phyloP scores from a whole-genome alignment of 2,797 vertebrate genomes.

The Hirundo rustica region DNA sequence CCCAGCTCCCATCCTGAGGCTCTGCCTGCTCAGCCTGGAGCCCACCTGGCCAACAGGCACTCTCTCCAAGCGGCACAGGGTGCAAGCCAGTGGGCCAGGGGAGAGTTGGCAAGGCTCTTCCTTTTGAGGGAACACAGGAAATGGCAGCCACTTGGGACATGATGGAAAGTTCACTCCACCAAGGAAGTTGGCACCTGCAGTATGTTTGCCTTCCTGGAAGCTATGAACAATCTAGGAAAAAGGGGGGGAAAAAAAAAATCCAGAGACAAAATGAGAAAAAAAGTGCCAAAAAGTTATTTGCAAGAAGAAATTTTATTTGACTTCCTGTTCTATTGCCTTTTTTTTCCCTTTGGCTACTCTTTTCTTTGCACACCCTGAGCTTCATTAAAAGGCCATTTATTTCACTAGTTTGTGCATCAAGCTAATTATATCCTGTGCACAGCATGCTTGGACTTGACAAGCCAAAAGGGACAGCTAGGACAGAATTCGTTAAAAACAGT shows the following conservation, averaged over 20 bases:
- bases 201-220: not conserved
- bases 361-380: not conserved
- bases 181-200: not conserved
- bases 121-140: not conserved
- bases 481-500: slow-evolving; percentile 4
- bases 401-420: slow-evolving; percentile 25
- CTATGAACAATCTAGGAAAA: not conserved
- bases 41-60: accelerated
- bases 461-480: slow-evolving; percentile 35
- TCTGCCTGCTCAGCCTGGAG: not conserved
- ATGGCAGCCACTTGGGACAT: not conserved
- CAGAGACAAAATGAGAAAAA: not conserved
- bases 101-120: not conserved
- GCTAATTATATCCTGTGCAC: slow-evolving; percentile 46
- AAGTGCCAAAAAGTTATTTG: not conserved
- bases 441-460: not conserved
- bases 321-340: not conserved
- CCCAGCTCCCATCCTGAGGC: not conserved
- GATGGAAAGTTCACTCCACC: not conserved
- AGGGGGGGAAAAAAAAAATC: not conserved
- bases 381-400: slow-evolving; percentile 17
- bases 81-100: not conserved
- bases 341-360: not conserved
- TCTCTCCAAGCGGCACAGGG: not conserved
- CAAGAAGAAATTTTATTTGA: not conserved